phyloP scores from a whole-genome alignment of 2,113 vertebrate genomes.

The Rhynchomys soricoides region DNA sequence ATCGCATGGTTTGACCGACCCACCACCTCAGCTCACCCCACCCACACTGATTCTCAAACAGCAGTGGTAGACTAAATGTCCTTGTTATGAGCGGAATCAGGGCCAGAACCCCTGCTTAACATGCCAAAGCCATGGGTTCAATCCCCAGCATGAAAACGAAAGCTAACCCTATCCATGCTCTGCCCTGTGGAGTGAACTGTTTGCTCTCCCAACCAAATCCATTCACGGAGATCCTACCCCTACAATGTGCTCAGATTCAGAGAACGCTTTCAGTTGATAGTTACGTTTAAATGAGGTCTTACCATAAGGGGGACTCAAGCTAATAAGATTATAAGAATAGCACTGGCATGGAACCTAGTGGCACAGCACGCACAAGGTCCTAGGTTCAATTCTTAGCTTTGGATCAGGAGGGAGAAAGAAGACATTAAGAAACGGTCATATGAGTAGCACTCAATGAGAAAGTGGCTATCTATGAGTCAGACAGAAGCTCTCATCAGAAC shows the following conservation, averaged over 20 bases:
- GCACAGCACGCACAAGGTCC: background rate
- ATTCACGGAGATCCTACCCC: background rate
- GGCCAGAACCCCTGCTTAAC: background rate
- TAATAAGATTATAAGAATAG: background rate
- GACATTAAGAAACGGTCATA: background rate
- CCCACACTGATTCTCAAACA: background rate
- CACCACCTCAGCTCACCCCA: background rate
- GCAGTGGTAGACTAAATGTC: background rate
- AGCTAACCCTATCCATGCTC: no score
- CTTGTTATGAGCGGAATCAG: background rate
- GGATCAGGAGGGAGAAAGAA: background rate
- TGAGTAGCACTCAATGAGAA: background rate
- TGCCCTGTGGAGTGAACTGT: background rate
- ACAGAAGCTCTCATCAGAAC: background rate
- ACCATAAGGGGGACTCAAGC: background rate
- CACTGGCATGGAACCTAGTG: background rate
- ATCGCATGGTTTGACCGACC: background rate
- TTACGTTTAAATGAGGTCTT: background rate
- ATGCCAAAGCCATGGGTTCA: background rate
- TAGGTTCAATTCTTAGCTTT: background rate
- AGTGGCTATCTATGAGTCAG: background rate
- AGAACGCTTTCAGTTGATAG: background rate
- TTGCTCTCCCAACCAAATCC: background rate
- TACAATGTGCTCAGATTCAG: background rate
- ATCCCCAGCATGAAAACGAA: background rate